Evolutionary conservation across 2,113 vertebrate species (phyloP).

Genomic region (Semnopithecus entellus): DNA sequence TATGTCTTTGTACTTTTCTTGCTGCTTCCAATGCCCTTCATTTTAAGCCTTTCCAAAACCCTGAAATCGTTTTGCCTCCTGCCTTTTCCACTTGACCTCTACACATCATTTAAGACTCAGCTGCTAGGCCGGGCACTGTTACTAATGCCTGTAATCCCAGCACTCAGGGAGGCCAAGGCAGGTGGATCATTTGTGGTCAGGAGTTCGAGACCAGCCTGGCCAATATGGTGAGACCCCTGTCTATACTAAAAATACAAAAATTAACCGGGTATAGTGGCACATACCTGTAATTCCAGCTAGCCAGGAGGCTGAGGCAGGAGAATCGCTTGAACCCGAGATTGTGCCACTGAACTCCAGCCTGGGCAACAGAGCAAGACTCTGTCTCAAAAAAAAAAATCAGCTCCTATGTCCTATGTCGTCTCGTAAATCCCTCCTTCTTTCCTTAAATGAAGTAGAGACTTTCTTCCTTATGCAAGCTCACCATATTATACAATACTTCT

Average conservation of each 20-base stretch:
- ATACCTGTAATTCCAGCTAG: no score
- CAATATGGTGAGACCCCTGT: no score
- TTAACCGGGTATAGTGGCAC: no score
- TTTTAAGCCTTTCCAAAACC: background rate
- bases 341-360: no score
- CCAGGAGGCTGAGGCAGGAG: no score
- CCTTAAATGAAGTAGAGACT: background rate
- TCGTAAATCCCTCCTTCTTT: background rate
- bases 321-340: no score
- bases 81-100: background rate
- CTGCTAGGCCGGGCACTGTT: background rate
- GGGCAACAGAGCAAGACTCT: no score
- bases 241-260: no score
- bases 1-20: background rate
- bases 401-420: background rate
- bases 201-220: no score
- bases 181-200: no score
- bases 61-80: background rate
- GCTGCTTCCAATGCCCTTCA: background rate
- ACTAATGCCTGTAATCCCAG: no score
- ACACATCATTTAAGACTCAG: background rate
- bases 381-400: background rate
- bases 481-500: background rate
- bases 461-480: background rate
- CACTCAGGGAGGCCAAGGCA: no score